These are phyloP conservation scores for Taxidea taxus DNA, from an alignment of 2,113 vertebrate genomes.

Conservation along the genomic window DNA sequence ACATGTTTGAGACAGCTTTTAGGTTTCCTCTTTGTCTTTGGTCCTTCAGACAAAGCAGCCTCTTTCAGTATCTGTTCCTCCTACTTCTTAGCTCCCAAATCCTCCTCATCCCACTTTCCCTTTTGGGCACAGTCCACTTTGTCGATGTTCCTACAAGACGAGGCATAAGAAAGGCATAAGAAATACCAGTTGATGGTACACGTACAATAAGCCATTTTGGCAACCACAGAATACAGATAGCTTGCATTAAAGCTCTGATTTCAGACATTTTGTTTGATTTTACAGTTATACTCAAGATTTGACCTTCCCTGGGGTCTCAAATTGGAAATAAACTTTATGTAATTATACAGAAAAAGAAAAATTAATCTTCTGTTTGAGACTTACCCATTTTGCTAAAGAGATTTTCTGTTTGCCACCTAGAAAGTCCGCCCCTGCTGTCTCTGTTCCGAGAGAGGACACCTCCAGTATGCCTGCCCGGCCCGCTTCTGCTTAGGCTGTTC, in stretches of 20 bases:
- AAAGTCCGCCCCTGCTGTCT: conserved; percentile 88
- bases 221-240: neutral
- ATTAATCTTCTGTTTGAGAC: conserved; percentile 6
- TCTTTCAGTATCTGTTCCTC: conserved; percentile 18
- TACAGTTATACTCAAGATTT: neutral
- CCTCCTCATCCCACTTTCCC: neutral
- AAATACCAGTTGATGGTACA: neutral
- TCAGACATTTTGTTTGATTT: conserved; percentile 29
- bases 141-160: neutral
- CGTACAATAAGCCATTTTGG: neutral
- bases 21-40: conserved; percentile 11
- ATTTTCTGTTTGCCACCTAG: conserved; percentile 78
- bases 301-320: neutral
- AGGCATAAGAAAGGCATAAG: neutral
- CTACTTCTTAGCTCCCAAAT: neutral
- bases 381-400: conserved; percentile 34
- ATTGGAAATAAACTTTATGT: conserved; percentile 23
- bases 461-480: conserved; percentile 83
- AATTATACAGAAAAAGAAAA: conserved; percentile 30
- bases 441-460: conserved; percentile 88
- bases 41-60: neutral
- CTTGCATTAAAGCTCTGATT: conserved; percentile 30
- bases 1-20: neutral
- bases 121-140: neutral
- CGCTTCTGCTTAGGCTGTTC: conserved; percentile 92